These are phyloP conservation scores for Pollimyrus isidori DNA, from an alignment of 2,113 vertebrate species.

Conservation along the genomic window DNA sequence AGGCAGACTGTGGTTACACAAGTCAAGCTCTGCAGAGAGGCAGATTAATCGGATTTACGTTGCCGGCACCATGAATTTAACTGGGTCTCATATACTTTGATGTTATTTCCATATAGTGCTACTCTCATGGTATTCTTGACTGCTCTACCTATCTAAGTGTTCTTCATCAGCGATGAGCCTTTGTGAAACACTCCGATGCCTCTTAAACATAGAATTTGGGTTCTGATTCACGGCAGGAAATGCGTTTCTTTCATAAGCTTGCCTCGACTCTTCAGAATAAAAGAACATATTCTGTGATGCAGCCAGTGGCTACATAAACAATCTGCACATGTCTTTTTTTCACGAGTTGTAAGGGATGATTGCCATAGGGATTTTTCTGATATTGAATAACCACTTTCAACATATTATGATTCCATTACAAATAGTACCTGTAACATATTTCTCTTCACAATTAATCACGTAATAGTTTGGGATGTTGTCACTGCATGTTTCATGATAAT, in stretches of 20 bases:
- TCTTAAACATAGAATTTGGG: slow-evolving; percentile 2
- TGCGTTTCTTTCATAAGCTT: neutral
- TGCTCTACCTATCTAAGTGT: neutral
- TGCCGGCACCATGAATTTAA: neutral
- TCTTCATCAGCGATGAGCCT: neutral
- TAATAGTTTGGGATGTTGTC: neutral
- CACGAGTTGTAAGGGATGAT: neutral
- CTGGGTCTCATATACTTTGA: neutral
- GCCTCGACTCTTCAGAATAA: neutral
- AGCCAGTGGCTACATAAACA: neutral
- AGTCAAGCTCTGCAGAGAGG: neutral
- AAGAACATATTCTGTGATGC: neutral
- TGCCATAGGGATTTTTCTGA: neutral
- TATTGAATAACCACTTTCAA: neutral
- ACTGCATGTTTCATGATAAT: neutral
- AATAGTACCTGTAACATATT: neutral
- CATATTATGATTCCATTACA: neutral
- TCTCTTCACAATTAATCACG: neutral
- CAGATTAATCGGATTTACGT: neutral
- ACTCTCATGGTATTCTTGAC: neutral
- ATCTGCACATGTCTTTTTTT: neutral
- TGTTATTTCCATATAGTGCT: neutral
- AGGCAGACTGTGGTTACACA: neutral
- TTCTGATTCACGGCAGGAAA: neutral
- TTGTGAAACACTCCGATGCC: neutral